These are phyloP conservation scores for Rhinogobio ventralis DNA, from an alignment of 2,797 vertebrate genomes.

Conservation along the genomic window DNA sequence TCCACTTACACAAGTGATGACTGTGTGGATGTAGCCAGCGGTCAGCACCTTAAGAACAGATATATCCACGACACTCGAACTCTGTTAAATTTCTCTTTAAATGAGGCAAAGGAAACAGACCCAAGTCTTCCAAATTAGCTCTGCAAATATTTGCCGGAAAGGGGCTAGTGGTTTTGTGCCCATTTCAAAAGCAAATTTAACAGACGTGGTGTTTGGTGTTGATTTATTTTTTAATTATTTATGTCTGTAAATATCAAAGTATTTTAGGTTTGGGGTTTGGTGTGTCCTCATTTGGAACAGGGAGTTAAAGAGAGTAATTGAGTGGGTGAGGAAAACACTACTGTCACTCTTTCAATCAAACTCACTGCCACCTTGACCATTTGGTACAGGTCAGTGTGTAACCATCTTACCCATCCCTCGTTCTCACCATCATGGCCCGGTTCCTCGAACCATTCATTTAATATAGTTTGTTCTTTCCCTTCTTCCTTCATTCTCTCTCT, in stretches of 20 bases:
- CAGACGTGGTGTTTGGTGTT: conserved; percentile 77
- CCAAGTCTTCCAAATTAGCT: conserved; percentile 81
- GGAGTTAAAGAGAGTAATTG: conserved; percentile 52
- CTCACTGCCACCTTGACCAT: neutral
- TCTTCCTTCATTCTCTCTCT: neutral
- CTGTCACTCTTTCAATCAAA: conserved; percentile 32
- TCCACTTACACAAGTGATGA: conserved; percentile 60
- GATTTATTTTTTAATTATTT: conserved; percentile 82
- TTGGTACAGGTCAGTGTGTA: conserved; percentile 12
- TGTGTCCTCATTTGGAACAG: conserved; percentile 73
- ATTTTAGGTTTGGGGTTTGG: conserved; percentile 75
- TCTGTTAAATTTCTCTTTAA: conserved; percentile 62
- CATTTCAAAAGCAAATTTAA: conserved; percentile 78
- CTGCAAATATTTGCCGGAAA: conserved; percentile 83
- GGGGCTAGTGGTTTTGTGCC: conserved; percentile 78
- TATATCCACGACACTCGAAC: conserved; percentile 58
- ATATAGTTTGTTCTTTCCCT: neutral
- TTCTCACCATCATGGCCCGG: neutral
- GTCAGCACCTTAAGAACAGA: conserved; percentile 58
- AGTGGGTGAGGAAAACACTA: conserved; percentile 22
- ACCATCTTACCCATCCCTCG: neutral
- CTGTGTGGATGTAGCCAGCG: conserved; percentile 54
- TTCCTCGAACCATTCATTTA: neutral
- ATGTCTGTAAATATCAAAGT: conserved; percentile 80
- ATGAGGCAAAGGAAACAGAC: conserved; percentile 69